Percentiles rank a stretch among this genome's conserved stretches.
These are phyloP conservation scores for Ridgeia piscesae DNA, from an alignment of 1,140 invertebrate genomes.

Conservation along the genomic window DNA sequence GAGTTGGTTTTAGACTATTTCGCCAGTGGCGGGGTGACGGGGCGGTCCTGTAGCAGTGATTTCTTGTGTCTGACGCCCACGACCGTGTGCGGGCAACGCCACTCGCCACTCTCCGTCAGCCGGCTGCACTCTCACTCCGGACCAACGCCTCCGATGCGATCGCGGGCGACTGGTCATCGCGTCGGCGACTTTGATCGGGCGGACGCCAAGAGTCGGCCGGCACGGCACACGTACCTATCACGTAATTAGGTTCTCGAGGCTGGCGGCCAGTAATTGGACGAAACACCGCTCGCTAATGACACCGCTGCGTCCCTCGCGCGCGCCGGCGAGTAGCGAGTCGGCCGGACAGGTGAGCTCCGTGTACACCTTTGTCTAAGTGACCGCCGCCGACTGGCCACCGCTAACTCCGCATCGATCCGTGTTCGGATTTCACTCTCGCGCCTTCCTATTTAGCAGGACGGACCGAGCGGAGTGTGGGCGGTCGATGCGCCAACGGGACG, in stretches of 20 bases:
- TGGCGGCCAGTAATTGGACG: background rate
- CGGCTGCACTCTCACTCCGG: background rate
- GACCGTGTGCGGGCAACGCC: background rate
- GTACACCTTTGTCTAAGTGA: background rate
- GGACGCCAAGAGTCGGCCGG: background rate
- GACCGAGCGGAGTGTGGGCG: no score
- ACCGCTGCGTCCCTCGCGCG: background rate
- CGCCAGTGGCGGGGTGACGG: background rate
- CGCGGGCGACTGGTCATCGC: background rate
- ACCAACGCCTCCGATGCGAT: background rate
- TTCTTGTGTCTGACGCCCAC: background rate
- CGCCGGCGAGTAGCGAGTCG: background rate
- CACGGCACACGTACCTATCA: background rate
- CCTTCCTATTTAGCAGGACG: background rate
- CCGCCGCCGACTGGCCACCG: background rate
- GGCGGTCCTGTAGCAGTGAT: background rate
- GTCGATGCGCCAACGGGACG: background rate
- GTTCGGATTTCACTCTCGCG: slow-evolving; percentile 3
- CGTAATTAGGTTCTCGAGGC: background rate
- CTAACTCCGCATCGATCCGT: slow-evolving; percentile 3
- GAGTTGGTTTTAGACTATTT: background rate
- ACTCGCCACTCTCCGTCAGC: background rate
- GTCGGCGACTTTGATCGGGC: background rate
- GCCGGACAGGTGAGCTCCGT: background rate
- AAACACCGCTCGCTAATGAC: slow-evolving; percentile 3